Evolutionary conservation across 2,797 vertebrate genomes (phyloP), one percentile per base, ranked within the genome.

Genomic region (Amblyopsis hoosieri): DNA sequence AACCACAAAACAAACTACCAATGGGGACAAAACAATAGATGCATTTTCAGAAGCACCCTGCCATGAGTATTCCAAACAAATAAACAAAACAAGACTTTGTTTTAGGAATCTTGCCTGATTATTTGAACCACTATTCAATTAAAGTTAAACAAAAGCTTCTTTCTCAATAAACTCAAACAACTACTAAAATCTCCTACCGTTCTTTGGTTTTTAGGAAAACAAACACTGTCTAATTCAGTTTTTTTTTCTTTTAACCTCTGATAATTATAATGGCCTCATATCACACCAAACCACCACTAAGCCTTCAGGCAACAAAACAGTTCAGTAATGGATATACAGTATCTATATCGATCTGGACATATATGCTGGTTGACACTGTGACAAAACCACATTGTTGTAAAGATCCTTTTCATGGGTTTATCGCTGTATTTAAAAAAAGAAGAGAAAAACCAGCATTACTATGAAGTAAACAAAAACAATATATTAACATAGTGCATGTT

Each of bases 131-230:
- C 66, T 67, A 68, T 57, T 73, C 79, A 82, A 72, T 67, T 60
- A 71, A 62, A 80, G 12, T 45, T 45, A 79, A 85, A 81, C 17
- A 77, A 71, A 75, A 50, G 45, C 66, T 61, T 57, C 62, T 80
- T 79, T 79, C 76, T 86, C 78, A 67, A 68, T 72, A 75, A 88
- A 67, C 53, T 61, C 57, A 65, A 48, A 69, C 81, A 66, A 63
- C 42, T 51, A n/a, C 63, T 74, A 85, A 84, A 85, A 79, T 49
- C 80, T 83, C 71, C 75, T 66, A 86, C 82, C 86, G 69, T 82
- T 92, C 91, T 93, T 93, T 92, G 91, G 91, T 91, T 90, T 90
- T 73, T 75, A 73, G 48, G 74, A 82, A 83, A 88, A 90, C 66
- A 80, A 88, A 79, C 81, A 80, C 78, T 78, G 78, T 83, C 76